Evolutionary conservation across 2,797 vertebrate genomes (phyloP), one percentile per base, ranked within the genome.

Genomic region (Parotocinclus haroldoi): DNA sequence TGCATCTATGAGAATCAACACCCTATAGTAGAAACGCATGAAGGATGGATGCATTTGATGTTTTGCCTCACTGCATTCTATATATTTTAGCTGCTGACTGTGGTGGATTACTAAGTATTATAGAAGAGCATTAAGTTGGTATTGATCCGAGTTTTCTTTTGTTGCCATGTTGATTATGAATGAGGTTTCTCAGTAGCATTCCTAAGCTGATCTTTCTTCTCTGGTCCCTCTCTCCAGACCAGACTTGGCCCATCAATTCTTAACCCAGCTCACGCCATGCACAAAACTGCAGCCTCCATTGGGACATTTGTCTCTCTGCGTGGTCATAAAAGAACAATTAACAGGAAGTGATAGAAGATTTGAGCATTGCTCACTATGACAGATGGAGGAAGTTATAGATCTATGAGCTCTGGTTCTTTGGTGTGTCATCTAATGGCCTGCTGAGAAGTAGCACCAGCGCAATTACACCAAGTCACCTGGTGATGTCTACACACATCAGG

Each of bases 21-120:
- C 27, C 27, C 27, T 2, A 5, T 27, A 27, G 27, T 27, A 27
- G 27, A 27, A 27, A 27, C 5, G 2, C 27, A 27, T 27, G 83
- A 88, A 85, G 81, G 85, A 89, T 88, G 85, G 81, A 85, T 81
- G 78, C 80, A 81, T 82, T 79, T 79, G 17, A 75, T 75, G 73
- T 70, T 77, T 71, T 73, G 56, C 68, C 74, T 75, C 70, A 45
- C 39, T 27, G 10, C 39, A 27, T 68, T 52, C 38, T 19, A n/a
- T 46, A 39, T 13, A 44, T 66, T 68, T 40, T 58, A 71, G 74
- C 78, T 66, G 64, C 74, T 69, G 42, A 66, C 78, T 82, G 80
- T 80, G 76, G 80, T 78, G 76, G 66, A 81, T 76, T 63, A 71
- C 63, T 66, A 78, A 77, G 54, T 79, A 73, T 81, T 77, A 1